Base-by-base conservation (phyloP, 2,113 vertebrate genomes). In the Callochromis pleurospilus region DNA sequence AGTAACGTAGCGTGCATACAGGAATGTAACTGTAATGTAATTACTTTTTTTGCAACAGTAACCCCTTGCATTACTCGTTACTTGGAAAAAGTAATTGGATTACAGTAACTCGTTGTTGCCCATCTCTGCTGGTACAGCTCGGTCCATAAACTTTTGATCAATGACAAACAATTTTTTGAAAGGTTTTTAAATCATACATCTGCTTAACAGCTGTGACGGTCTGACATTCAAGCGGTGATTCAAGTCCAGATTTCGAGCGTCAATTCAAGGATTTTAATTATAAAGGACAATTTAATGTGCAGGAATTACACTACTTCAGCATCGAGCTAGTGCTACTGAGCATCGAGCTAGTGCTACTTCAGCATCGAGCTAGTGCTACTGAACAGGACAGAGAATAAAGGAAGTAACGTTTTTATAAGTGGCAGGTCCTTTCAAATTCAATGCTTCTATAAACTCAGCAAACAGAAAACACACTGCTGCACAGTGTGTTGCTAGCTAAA, bases 1-100 rank as follows among this genome's bases (percentile, higher is more conserved):
- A 60, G 56, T 60, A 60, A 33, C 2, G 0, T 19, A 0, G 29
- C 29, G 1, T 26, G 4, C 3, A 0, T 56, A 2, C 54, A 60
- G 26, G 26, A 60, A 62, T 11, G 58, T 62, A 62, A 11, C 58
- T 33, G 58, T 62, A 62, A 62, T 11, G 29, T 62, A 62, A 19
- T 62, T 60, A 33, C 15, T 62, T 62, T 36, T 31, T 62, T 62
- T 62, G 58, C 58, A 62, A 62, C 15, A 60, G 56, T 10, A 31
- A 60, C 14, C 29, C 56, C 29, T 60, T 60, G 9, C 56, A 19
- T 62, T 62, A 11, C 58, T 62, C 2, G 0, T 60, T 60, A 60
- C 26, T 60, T 33, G 3, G 3, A 60, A 33, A 60, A 33, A 60
- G 29, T 60, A 33, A 62, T 62, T 19, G 29, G 15, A 62, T 60